Conservation (phyloP, 2,113 vertebrate species). For the Sylvicapra grimmia region DNA sequence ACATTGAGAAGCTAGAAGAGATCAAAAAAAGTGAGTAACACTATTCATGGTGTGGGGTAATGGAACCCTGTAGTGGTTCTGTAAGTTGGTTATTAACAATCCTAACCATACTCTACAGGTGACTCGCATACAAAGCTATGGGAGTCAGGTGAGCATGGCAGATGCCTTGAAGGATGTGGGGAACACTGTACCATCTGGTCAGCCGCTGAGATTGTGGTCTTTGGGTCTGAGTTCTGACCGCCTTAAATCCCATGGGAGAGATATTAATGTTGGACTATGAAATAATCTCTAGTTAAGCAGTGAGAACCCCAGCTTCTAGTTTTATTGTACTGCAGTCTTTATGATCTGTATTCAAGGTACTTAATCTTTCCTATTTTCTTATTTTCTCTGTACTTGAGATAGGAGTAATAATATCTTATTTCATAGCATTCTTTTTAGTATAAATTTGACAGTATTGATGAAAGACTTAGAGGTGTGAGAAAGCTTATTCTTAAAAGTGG, state of each 20-base stretch:
- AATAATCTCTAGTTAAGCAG: neutral
- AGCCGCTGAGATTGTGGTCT: neutral
- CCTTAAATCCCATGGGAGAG: neutral
- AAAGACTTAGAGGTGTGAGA: constrained; percentile 9
- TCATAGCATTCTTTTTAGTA: neutral
- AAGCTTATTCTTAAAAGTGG: neutral
- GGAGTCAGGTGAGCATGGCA: neutral
- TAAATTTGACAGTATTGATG: neutral
- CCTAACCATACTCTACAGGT: neutral
- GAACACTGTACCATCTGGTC: neutral
- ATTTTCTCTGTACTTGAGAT: neutral
- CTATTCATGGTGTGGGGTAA: neutral
- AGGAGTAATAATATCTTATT: neutral
- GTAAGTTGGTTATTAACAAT: neutral
- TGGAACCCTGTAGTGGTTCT: neutral
- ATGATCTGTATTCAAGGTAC: neutral
- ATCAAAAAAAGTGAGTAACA: constrained; percentile 92
- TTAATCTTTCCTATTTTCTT: neutral
- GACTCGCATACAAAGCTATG: neutral
- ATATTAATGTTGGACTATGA: neutral
- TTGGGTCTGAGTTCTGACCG: neutral
- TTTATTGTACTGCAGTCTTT: neutral
- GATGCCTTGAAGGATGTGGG: neutral
- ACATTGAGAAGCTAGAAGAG: constrained; percentile 91
- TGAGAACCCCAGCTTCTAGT: neutral